Base-by-base conservation (phyloP, 2,113 vertebrate genomes). In the Cochlearius cochlearius region DNA sequence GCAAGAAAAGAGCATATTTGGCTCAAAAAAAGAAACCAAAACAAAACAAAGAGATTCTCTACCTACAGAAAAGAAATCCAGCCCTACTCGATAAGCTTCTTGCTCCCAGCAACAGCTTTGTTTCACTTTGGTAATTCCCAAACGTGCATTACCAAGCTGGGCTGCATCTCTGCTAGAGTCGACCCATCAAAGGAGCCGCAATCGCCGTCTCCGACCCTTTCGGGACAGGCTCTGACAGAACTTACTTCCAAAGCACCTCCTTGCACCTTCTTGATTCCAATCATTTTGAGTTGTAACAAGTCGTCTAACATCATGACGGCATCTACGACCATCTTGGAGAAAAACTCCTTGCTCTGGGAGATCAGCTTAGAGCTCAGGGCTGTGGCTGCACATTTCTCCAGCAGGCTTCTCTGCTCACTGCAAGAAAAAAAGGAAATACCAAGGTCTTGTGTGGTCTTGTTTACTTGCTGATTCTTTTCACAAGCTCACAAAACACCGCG, bases 201-300 rank as follows among this genome's bases (percentile, higher is more conserved):
- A 69, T 8, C 2, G 0, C 32, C 7, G 18, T 1, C 69, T 14
- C 85, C 53, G n/a, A 14, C 1, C 55, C 47, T 26, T 7, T 8
- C 14, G 25, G 56, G 20, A 80, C 49, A 81, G 15, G 30, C 3
- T 92, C 30, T 1, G 0, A 6, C 18, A 77, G 9, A 58, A 89
- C 98, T 96, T 47, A 99, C 99, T 98, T 99, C 99, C 10, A 99
- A 96, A 47, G 98, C 99, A 49, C 99, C 99, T 84, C 99, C 99
- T 84, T 99, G 99, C 39, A 99, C 99, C 95, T 99, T 99, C 98
- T 99, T 99, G 86, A 99, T 99, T 39, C 99, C 99, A 7, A 99
- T 99, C 99, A 99, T 99, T 95, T 99, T 99, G 92, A 99, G 98
- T 53, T 99, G 99, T 94, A 99, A 94, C 96, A 99, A 97, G 16